Evolutionary conservation across 2,797 vertebrate species (phyloP).

Genomic region (Eulemur coronatus): DNA sequence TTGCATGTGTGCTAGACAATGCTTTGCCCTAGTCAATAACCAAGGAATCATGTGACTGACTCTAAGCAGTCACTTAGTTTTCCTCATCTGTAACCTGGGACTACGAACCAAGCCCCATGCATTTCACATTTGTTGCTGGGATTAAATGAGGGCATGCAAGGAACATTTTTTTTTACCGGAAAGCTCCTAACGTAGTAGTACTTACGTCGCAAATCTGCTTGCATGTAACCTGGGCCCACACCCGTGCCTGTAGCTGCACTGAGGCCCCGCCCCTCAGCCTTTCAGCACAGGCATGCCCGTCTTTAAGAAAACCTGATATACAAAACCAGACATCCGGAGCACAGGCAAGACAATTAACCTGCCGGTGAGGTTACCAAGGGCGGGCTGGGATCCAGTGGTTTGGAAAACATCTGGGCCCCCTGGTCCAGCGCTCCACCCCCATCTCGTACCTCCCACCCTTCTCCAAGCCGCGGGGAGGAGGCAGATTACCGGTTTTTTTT

Average conservation of each 20-base stretch:
- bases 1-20: neutral
- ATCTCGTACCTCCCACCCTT: slow-evolving; percentile 33
- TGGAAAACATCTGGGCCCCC: slow-evolving; percentile 63
- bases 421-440: slow-evolving; percentile 25
- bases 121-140: neutral
- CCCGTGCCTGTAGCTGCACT: neutral
- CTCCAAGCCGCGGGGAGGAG: slow-evolving; percentile 56
- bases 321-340: neutral
- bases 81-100: neutral
- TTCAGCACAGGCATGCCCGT: neutral
- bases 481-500: slow-evolving; percentile 48
- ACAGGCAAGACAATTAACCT: slow-evolving; percentile 46
- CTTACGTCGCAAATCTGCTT: neutral
- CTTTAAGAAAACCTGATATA: neutral
- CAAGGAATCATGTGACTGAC: neutral
- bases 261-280: neutral
- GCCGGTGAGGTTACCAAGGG: neutral
- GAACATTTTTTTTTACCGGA: neutral
- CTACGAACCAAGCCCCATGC: neutral
- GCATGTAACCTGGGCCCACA: neutral
- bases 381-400: neutral
- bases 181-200: neutral
- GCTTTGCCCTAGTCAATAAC: neutral
- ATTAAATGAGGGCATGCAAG: neutral
- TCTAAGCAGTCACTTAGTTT: neutral